phyloP scores from a whole-genome alignment of 2,888 invertebrate genomes.

The Portevinia maculata region DNA sequence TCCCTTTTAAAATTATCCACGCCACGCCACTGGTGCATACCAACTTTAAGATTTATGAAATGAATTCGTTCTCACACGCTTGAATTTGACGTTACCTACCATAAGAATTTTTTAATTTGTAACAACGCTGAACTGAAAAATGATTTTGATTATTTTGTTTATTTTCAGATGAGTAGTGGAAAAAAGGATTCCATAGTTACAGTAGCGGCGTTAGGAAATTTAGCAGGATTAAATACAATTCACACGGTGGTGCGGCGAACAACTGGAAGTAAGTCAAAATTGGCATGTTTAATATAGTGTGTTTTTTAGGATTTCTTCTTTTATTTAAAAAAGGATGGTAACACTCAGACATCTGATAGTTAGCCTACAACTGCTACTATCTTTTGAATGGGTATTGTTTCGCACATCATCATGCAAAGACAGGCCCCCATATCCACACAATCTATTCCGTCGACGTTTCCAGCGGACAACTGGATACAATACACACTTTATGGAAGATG shows the following conservation, averaged over 20 bases:
- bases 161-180: conserved; percentile 80
- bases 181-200: conserved; percentile 83
- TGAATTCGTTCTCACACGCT: background rate
- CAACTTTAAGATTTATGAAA: background rate
- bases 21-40: too few species aligned
- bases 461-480: too few species aligned
- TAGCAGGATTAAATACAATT: conserved; percentile 77
- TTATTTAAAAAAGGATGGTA: too few species aligned
- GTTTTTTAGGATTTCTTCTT: too few species aligned
- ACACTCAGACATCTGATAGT: too few species aligned
- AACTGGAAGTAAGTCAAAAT: conserved; percentile 81
- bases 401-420: too few species aligned
- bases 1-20: too few species aligned
- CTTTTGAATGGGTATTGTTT: too few species aligned
- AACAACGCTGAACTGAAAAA: background rate
- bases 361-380: too few species aligned
- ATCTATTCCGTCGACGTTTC: too few species aligned
- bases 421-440: too few species aligned
- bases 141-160: conserved; percentile 13
- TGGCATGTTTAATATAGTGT: background rate
- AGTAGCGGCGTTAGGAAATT: conserved; percentile 81
- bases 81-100: conserved; percentile 4
- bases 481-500: too few species aligned
- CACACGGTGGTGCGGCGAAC: conserved; percentile 82
- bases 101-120: conserved; percentile 2